Base-by-base conservation (phyloP, 2,888 invertebrate species). In the Thera britannica region DNA sequence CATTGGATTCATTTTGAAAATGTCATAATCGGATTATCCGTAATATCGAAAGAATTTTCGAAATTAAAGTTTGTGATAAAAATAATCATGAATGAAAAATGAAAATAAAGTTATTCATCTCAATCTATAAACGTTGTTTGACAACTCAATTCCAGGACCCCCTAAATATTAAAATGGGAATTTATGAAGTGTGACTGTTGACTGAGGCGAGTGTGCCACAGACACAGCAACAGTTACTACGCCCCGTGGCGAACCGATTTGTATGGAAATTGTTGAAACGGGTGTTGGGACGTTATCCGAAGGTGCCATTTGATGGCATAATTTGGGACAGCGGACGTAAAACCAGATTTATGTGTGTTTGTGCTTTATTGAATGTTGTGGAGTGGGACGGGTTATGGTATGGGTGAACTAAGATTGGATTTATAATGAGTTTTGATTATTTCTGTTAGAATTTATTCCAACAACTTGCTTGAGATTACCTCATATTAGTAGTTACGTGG, bases 81-180 rank as follows among this genome's bases (percentile, higher is more conserved):
- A 38, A 3, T 4, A 38, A 38, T 38, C 38, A 3, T 38, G 38
- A 38, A 38, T 4, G 44, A 9, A 7, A 12, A 49, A 49, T 7
- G 0, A 23, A 51, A 12, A 23, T 51, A 51, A 51, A 51, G 51
- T 41, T 34, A 35, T 34, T 48, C n/a, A 12, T 41, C 23, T 23
- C 11, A 56, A 62, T 70, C 67, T 70, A n/a, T 55, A 65, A 64
- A 71, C 58, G 49, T 61, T 49, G 62, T 56, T 70, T 67, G 70
- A 68, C 61, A 72, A 72, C 68, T 73, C 63, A 66, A 63, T 66
- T 76, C 76, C 57, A 77, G 76, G 76, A 77, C 65, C 61, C 69
- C 78, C 77, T 72, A 80, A 87, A 92, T 92, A 92, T 91, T 90
- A 90, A 90, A 92, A 92, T 90, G 83, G 87, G 87, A 90, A 92